Evolutionary conservation across 2,888 invertebrate species (phyloP), one percentile per base, ranked within the genome.

Genomic region (Drepanosiphum platanoidis): DNA sequence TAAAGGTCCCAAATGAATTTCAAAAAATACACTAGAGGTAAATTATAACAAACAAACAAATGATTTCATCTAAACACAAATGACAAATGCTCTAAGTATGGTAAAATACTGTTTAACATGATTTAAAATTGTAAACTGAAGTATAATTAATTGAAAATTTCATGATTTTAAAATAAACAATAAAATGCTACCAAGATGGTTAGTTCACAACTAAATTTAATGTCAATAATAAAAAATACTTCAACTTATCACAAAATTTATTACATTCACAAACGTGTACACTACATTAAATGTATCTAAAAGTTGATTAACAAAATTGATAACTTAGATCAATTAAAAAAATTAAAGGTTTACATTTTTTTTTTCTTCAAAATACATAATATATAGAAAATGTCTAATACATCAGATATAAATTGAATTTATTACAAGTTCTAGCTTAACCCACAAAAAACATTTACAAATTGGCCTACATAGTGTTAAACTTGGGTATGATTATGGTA

Each of bases 251-350:
- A 75, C 46, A 83, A 61, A 75, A 18, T 83, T 66, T 83, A 83
- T 83, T 83, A 66, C 64, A 83, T 83, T 83, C 66, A 83, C 66
- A 83, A 83, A 83, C 36, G 46, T 66, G 83, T 83, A 83, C 34
- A 74, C 83, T 83, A 75, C 46, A 52, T 52, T 36, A 66, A 34
- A 64, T 39, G 27, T 42, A 83, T 34, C 83, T 74, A 83, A 61
- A 83, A 46, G 36, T 46, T 46, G 46, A 52, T 66, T 74, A 74
- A 83, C 74, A 83, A 83, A 52, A 52, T 52, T 52, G 52, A 46
- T 34, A 83, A 46, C 80, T 71, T 74, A 64, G 27, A 72, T 64
- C 36, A 81, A 72, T 46, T 46, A 22, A 68, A 27, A 71, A 39
- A 34, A 34, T 36, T 52, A 2, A 74, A 46, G 18, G 18, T 66